These are phyloP conservation scores for Dallia pectoralis DNA, from an alignment of 2,797 vertebrate genomes.

Conservation along the genomic window DNA sequence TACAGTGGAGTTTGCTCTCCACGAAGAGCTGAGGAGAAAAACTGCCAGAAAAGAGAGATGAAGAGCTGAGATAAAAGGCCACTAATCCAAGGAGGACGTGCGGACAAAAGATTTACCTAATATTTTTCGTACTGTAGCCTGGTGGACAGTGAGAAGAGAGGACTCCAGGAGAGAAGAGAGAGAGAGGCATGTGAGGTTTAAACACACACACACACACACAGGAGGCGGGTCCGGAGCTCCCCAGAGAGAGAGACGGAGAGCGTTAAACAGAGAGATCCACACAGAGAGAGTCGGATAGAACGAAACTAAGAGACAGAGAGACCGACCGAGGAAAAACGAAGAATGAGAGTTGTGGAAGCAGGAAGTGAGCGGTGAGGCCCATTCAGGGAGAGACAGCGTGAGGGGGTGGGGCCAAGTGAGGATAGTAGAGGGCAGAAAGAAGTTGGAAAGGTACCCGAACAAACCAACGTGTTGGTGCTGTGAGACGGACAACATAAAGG, in stretches of 20 bases:
- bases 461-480: conserved; percentile 6
- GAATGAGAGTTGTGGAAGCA: conserved; percentile 1
- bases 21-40: conserved; percentile 17
- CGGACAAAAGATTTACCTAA: not conserved
- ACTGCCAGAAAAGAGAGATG: conserved; percentile 3
- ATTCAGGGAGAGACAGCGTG: not conserved
- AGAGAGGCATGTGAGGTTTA: not conserved
- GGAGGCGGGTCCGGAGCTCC: conserved; percentile 17
- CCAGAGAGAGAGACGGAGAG: not conserved
- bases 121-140: not conserved
- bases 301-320: not conserved
- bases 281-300: conserved; percentile 5
- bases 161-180: not conserved
- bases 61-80: not conserved
- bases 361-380: not conserved
- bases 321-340: not conserved
- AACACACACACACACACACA: conserved; percentile 1
- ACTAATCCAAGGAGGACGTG: not conserved
- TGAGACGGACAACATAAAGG: conserved; percentile 8
- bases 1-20: conserved; percentile 18
- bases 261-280: conserved; percentile 2
- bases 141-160: not conserved
- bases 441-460: not conserved
- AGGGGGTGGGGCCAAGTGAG: not conserved
- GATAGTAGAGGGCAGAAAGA: not conserved